These are phyloP conservation scores for Sinocyclocheilus grahami DNA, from an alignment of 2,113 vertebrate species.

Conservation along the genomic window DNA sequence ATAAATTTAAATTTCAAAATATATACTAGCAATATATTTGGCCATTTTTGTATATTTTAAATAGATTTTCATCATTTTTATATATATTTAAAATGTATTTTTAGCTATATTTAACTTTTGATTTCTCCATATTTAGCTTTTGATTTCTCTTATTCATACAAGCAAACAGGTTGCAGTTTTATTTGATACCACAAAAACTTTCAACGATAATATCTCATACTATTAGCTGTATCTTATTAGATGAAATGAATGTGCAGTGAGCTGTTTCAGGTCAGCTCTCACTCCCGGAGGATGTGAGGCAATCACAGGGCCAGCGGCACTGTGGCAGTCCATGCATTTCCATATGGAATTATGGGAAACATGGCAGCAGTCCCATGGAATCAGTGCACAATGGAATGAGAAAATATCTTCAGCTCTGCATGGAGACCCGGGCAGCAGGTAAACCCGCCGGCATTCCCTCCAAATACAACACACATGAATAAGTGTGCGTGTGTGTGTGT, in stretches of 20 bases:
- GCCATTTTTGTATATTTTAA: too few relatives aligned
- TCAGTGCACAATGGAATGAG: conserved; percentile 22
- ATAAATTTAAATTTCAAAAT: too few relatives aligned
- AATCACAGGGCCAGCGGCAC: conserved; percentile 14
- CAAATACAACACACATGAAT: neutral
- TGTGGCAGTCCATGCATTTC: neutral
- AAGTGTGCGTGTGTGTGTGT: too few relatives aligned
- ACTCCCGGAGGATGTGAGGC: neutral
- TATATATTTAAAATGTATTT: too few relatives aligned
- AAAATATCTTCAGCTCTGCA: conserved; percentile 8
- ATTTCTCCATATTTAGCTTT: neutral
- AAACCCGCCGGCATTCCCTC: neutral
- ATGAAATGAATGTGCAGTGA: conserved; percentile 1
- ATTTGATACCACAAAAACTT: neutral
- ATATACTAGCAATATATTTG: too few relatives aligned
- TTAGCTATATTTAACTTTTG: too few relatives aligned
- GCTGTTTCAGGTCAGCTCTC: neutral
- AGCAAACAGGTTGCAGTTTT: neutral
- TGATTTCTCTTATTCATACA: neutral
- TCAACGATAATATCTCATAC: neutral
- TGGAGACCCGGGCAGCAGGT: conserved; percentile 26
- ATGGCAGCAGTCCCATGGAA: neutral
- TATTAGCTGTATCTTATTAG: conserved; percentile 4
- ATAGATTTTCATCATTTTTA: too few relatives aligned
- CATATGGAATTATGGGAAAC: conserved; percentile 12